Evolutionary conservation across 2,797 vertebrate species (phyloP), one percentile per base, ranked within the genome.

Genomic region (Premnoplex brunnescens): DNA sequence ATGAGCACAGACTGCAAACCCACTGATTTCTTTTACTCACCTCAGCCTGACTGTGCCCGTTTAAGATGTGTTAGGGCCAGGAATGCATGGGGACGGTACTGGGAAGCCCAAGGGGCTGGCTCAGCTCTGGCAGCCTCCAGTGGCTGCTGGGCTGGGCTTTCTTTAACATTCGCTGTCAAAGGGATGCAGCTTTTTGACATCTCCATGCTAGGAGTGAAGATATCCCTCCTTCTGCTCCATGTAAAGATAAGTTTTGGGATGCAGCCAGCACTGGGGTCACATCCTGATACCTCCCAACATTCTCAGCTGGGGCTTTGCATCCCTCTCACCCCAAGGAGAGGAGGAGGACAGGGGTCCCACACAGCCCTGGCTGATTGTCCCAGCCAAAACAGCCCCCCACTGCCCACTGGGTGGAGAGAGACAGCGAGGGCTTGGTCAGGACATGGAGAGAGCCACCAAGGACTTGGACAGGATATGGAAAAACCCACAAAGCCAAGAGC

Each of bases 211-310:
- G 79, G 88, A 96, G 36, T 44, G 93, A 86, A 94, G 95, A 95
- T 77, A 93, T 60, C 82, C 81, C 73, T 69, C 81, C 6, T 23
- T 41, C 85, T 93, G 36, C 72, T 95, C 69, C 4, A 0, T 43
- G 71, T 66, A 84, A 67, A 96, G 94, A 93, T 67, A 64, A 95
- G 59, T 94, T 73, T 85, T 93, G 97, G 96, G 95, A 85, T 52
- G 41, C 55, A 75, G 95, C 93, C 96, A 98, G 88, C 27, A 3
- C 68, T 76, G 60, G 66, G 85, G 91, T 86, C 16, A 0, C 86
- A 94, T 93, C 95, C 95, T 71, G 85, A 95, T 91, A 60, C 37
- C 51, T 96, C 82, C 91, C 12, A 12, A 19, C 0, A 0, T 74
- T 60, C 94, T 96, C 90, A 97, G 44, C 6, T 77, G 85, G 86